Evolutionary conservation across 2,797 vertebrate genomes (phyloP).

Genomic region (Sebastes cheni): DNA sequence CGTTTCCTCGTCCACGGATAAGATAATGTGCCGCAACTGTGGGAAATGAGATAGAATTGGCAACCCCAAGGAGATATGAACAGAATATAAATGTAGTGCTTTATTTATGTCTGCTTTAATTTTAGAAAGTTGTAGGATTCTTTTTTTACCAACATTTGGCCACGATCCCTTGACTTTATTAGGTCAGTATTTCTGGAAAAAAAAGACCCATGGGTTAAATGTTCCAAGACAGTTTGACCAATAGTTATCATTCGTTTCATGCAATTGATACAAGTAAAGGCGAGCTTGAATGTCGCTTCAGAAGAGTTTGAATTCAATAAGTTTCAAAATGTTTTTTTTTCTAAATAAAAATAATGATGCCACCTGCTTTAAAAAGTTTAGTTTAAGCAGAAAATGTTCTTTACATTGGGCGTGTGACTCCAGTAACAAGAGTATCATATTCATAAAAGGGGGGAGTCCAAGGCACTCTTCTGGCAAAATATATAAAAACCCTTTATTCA

Average conservation of each 20-base stretch:
- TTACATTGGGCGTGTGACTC: background rate
- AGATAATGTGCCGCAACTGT: conserved; percentile 54
- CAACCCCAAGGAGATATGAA: background rate
- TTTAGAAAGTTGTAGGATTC: background rate
- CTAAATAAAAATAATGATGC: background rate
- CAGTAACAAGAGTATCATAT: background rate
- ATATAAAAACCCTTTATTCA: too few relatives aligned
- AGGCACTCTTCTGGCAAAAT: too few relatives aligned
- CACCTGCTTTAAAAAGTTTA: background rate
- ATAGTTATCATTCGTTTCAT: background rate
- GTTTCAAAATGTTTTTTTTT: rapidly evolving
- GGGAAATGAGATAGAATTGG: conserved; percentile 49
- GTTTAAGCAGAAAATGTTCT: background rate
- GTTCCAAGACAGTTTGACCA: background rate
- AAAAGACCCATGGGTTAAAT: background rate
- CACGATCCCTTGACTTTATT: background rate
- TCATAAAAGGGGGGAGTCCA: too few relatives aligned
- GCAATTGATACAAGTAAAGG: background rate
- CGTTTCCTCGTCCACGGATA: conserved; percentile 66
- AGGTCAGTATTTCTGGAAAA: background rate
- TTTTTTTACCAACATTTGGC: conserved; percentile 3
- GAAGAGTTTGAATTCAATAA: background rate
- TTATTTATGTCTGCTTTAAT: conserved; percentile 8
- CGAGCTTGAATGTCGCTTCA: background rate
- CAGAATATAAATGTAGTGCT: conserved; percentile 1